Evolutionary conservation across 2,113 vertebrate genomes (phyloP).

Genomic region (Colinus virginianus): DNA sequence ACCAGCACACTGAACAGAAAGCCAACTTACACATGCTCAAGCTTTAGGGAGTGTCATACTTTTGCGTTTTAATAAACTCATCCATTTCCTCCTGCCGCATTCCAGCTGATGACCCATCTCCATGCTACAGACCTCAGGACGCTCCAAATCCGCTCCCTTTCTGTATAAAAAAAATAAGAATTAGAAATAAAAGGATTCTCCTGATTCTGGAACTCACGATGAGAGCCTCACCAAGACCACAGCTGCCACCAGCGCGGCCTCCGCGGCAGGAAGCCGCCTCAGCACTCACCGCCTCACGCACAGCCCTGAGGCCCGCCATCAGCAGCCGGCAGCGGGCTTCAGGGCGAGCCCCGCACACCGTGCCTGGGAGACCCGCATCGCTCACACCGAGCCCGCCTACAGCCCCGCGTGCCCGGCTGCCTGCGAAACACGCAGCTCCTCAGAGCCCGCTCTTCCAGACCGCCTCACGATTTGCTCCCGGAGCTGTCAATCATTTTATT

Average conservation of each 20-base stretch:
- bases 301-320: rapidly evolving
- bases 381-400: rapidly evolving
- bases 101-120: rapidly evolving
- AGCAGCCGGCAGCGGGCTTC: rapidly evolving
- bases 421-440: neutral
- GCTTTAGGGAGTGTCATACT: too few species aligned
- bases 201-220: rapidly evolving
- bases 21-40: neutral
- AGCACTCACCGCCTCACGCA: rapidly evolving
- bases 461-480: neutral
- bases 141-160: neutral
- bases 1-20: neutral
- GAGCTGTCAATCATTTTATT: rapidly evolving
- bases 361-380: neutral
- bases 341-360: rapidly evolving
- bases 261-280: rapidly evolving
- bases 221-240: rapidly evolving
- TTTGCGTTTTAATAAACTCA: too few species aligned
- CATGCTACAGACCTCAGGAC: neutral
- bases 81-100: neutral
- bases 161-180: too few species aligned
- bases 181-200: too few species aligned
- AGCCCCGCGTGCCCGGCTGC: neutral
- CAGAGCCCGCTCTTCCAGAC: neutral
- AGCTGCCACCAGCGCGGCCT: neutral